Percentiles rank a stretch among this genome's conserved stretches.
Conservation (phyloP, 2,888 invertebrate genomes). For the Drosophila borealis region DNA sequence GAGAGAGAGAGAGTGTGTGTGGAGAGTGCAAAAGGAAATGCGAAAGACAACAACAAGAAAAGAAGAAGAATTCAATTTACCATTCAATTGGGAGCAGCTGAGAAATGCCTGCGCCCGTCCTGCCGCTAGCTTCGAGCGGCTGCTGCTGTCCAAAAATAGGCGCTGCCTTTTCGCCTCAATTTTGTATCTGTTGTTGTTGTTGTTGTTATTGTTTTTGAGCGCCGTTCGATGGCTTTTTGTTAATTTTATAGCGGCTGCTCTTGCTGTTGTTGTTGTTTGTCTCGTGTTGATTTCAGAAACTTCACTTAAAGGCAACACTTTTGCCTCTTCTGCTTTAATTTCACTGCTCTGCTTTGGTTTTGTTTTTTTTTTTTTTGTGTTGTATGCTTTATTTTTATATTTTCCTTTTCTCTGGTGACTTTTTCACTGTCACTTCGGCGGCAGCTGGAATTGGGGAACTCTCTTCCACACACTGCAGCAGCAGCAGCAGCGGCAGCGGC, state of each 20-base stretch:
- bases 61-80: slow-evolving; percentile 65
- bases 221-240: slow-evolving; percentile 61
- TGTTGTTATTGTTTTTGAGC: slow-evolving; percentile 31
- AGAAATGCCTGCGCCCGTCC: slow-evolving; percentile 35
- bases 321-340: slow-evolving; percentile 68
- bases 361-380: slow-evolving; percentile 11
- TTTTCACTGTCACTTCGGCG: slow-evolving; percentile 64
- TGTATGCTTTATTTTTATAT: slow-evolving; percentile 17
- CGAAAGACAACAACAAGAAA: slow-evolving; percentile 5
- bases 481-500: slow-evolving; percentile 8
- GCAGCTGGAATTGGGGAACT: slow-evolving; percentile 58
- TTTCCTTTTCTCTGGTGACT: slow-evolving; percentile 35
- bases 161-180: slow-evolving; percentile 62
- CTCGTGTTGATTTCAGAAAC: slow-evolving; percentile 65
- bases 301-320: slow-evolving; percentile 66
- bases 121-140: slow-evolving; percentile 41
- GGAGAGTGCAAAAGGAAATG: slow-evolving; percentile 36
- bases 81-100: slow-evolving; percentile 65
- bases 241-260: slow-evolving; percentile 44
- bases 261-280: slow-evolving; percentile 16
- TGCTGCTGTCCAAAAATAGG: slow-evolving; percentile 78
- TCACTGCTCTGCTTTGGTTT: slow-evolving; percentile 78
- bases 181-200: slow-evolving; percentile 23
- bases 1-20: slow-evolving; percentile 2
- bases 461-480: slow-evolving; percentile 24